Base-by-base conservation (phyloP, 2,888 invertebrate genomes). In the Camponotus fellah region DNA sequence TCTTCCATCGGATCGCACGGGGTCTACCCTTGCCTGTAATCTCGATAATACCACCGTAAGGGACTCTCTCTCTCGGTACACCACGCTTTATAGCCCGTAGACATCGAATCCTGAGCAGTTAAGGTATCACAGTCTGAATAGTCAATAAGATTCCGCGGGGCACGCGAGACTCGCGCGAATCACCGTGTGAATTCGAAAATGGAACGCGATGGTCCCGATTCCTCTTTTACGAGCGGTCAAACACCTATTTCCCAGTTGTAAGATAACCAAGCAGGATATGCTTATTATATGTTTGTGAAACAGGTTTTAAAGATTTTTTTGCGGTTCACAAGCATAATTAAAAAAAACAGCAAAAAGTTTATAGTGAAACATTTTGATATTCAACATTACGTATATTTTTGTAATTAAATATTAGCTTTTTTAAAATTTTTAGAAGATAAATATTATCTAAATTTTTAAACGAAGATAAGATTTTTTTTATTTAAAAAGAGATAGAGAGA, bases 1-100 rank as follows among this genome's bases (percentile, higher is more conserved):
- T 49, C 53, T 75, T 65, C 53, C 84, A 21, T 79, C 74, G 69
- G 66, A 56, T 71, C 32, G 68, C 72, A 83, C 81, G 69, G 86
- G 87, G 66, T 74, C 71, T 56, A 85, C 83, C 83, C 84, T 86
- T 84, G 92, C 86, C 91, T 91, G 91, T 92, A 92, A 93, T 93
- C 92, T 92, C 90, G 89, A 92, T 93, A 93, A 93, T 93, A 91
- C 90, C 89, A 91, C 90, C 88, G 88, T 89, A 90, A 90, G 91
- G 87, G 92, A 91, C 87, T 88, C 88, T 83, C 88, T 83, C 79
- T 64, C 75, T 71, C 46, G 86, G 85, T 86, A 79, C 85, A 86
- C 89, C 87, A 91, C 92, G 92, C 91, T 93, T 93, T 92, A 93
- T 91, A 91, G 88, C 92, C 91, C 88, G 91, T 90, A 93, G 92